A percentile compares a stretch with the other conserved stretches of the same genome.
These are phyloP conservation scores for Burhinus oedicnemus DNA, from an alignment of 2,113 vertebrate species.

Conservation along the genomic window DNA sequence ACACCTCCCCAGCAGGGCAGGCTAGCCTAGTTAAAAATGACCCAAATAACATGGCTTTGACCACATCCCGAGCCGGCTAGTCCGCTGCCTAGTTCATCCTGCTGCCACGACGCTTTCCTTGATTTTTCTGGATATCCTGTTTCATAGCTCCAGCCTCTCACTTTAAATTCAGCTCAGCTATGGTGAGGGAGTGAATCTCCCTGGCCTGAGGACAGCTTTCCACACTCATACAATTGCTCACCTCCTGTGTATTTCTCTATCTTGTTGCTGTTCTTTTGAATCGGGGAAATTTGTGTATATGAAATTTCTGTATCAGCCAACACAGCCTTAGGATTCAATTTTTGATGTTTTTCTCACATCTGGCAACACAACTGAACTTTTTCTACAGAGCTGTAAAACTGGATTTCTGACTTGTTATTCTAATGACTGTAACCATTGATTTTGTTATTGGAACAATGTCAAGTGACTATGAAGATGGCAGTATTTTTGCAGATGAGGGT, in stretches of 20 bases:
- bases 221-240: neutral
- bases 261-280: neutral
- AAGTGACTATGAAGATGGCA: neutral
- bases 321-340: neutral
- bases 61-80: neutral
- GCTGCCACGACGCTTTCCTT: neutral
- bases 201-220: neutral
- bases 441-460: neutral
- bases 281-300: neutral
- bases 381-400: neutral
- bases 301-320: neutral
- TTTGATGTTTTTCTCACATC: neutral
- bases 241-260: neutral
- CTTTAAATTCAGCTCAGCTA: neutral
- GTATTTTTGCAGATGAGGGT: neutral
- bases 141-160: neutral
- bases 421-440: neutral
- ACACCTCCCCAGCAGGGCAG: constrained; percentile 4
- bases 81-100: neutral
- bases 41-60: constrained; percentile 19
- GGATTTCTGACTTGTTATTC: neutral
- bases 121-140: neutral
- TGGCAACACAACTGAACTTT: neutral
- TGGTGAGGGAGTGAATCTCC: neutral
- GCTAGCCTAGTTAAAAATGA: constrained; percentile 12